Base-by-base conservation (phyloP, 1,140 invertebrate genomes). In the Bactericera cockerelli region DNA sequence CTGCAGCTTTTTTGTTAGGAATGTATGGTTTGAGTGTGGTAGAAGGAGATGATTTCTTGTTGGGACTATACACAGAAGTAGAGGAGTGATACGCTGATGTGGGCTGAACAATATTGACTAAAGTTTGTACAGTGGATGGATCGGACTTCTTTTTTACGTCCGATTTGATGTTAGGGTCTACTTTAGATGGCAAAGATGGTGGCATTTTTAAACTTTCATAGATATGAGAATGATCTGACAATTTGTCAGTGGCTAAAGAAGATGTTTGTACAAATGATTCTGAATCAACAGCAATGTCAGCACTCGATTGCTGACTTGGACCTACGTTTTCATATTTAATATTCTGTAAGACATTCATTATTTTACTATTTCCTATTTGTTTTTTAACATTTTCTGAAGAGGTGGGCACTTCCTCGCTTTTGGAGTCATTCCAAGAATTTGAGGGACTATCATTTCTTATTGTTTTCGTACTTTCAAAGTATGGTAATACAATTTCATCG, bases 121-220 rank as follows among this genome's bases (percentile, higher is more conserved):
- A 49, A 49, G 8, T 49, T 49, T 49, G 42, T 49, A 49, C 42
- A 19, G 42, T 49, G 8, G 42, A 49, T 4, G 42, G 19, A 10
- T 49, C 42, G 6, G 42, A 31, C 13, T 31, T 31, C 28, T 13
- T 49, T 49, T 49, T 49, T 4, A 4, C n/a, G 19, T 49, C 22
- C 3, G 42, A 19, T 49, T 16, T 49, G n/a, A n/a, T n/a, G 6
- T 49, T 49, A 19, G 28, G 4, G 4, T 31, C 28, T 31, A 31
- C 28, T 31, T 31, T 31, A 31, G 28, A 31, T 31, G 28, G 28
- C 28, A 13, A 31, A 31, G 28, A 31, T 31, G 28, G 28, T 13
- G 42, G 42, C 42, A 49, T 49, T 49, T 49, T 49, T n/a, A 49
- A 49, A 49, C 42, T 49, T 49, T 49, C 42, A 49, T 49, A 49